phyloP scores from a whole-genome alignment of 2,797 vertebrate genomes.

The Amblyraja radiata region DNA sequence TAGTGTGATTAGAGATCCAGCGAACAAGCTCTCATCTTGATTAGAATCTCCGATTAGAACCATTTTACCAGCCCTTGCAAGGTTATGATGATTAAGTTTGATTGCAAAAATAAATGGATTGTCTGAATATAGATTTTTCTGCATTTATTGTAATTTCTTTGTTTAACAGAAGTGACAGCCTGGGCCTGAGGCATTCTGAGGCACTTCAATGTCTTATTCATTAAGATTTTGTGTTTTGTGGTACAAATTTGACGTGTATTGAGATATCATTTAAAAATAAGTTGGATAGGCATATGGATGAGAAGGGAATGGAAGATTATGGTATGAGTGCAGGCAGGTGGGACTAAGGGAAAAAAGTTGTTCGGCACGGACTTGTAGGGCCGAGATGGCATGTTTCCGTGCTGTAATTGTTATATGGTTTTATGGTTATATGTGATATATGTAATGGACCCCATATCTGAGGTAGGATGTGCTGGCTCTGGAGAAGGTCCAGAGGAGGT shows the following conservation, averaged over 20 bases:
- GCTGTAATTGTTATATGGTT: too few relatives aligned
- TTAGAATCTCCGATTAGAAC: background rate
- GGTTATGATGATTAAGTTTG: background rate
- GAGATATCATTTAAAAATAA: too few relatives aligned
- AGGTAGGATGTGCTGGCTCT: too few relatives aligned
- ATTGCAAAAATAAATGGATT: background rate
- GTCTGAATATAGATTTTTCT: background rate
- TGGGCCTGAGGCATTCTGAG: background rate
- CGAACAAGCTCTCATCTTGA: background rate
- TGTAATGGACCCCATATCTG: too few relatives aligned
- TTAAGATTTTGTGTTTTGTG: background rate
- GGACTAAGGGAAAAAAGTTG: too few relatives aligned
- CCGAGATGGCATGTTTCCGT: too few relatives aligned
- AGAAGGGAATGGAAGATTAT: too few relatives aligned
- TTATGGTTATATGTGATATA: too few relatives aligned
- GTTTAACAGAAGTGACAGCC: background rate
- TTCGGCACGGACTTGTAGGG: too few relatives aligned
- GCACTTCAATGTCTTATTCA: background rate
- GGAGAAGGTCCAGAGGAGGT: too few relatives aligned
- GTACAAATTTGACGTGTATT: background rate
- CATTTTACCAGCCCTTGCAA: background rate
- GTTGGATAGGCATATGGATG: too few relatives aligned
- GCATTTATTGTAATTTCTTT: background rate
- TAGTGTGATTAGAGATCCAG: background rate
- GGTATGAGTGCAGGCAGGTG: too few relatives aligned